Evolutionary conservation across 2,888 invertebrate species (phyloP).

Genomic region (Peribatodes rhomboidaria): DNA sequence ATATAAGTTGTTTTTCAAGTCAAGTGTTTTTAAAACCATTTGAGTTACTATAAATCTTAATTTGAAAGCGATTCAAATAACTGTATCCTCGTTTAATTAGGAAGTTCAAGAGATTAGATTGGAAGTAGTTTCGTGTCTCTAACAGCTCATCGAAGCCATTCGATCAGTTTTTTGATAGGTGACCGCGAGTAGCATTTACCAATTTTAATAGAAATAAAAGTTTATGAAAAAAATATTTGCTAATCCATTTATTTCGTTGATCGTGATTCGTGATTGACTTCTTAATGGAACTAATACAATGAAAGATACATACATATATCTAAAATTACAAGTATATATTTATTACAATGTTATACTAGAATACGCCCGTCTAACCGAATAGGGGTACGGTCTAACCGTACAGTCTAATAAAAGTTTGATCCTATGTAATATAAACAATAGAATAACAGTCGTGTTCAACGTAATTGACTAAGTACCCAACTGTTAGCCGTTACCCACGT

Average conservation of each 20-base stretch:
- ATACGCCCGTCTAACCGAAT: too few relatives aligned
- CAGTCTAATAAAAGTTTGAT: background rate
- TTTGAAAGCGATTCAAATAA: conserved; percentile 24
- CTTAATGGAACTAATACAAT: too few relatives aligned
- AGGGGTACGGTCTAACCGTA: too few relatives aligned
- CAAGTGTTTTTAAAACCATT: conserved; percentile 23
- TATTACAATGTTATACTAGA: too few relatives aligned
- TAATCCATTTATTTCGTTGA: too few relatives aligned
- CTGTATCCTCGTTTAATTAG: conserved; percentile 23
- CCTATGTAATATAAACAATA: background rate
- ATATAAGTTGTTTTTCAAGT: conserved; percentile 24
- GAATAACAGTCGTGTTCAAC: conserved; percentile 6
- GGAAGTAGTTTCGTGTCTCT: background rate
- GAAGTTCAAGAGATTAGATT: background rate
- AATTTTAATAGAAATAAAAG: too few relatives aligned
- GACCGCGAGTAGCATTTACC: too few relatives aligned
- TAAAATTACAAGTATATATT: too few relatives aligned
- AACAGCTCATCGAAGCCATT: background rate
- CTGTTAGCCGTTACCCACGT: conserved; percentile 30
- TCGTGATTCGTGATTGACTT: too few relatives aligned
- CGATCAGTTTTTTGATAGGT: too few relatives aligned
- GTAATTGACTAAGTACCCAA: conserved; percentile 4
- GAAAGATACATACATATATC: too few relatives aligned
- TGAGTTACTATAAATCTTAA: conserved; percentile 21
- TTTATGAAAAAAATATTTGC: too few relatives aligned